Evolutionary conservation across 2,888 invertebrate species (phyloP), one percentile per base, ranked within the genome.

Genomic region (Drosophila meridiana): DNA sequence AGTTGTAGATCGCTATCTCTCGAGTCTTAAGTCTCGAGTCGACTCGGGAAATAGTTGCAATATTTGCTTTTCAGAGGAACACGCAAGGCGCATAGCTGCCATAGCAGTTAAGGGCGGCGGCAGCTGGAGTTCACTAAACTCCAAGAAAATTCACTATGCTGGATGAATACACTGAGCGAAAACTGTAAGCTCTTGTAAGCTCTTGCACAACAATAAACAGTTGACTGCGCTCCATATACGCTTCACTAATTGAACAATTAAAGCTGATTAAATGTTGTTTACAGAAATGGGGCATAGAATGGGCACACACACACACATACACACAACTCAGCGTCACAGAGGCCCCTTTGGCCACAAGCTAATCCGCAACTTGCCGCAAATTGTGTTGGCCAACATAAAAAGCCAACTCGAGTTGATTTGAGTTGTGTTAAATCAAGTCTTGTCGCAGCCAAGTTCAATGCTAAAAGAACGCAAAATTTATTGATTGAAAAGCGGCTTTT

Each of bases 171-270:
- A 28, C 36, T 64, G 69, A 30, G 42, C 34, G 28, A 36, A 48
- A 47, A 38, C 9, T 55, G 45, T 52, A 45, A 38, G 59, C 50
- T n/a, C n/a, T 32, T n/a, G 13, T 32, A 32, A 50, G 48, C 48
- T n/a, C 50, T 32, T 50, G 32, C 50, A 34, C 34, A 66, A 30
- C 30, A 52, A 32, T 47, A 55, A 38, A 38, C 38, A 53, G 67
- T 8, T 14, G 26, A 50, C 34, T 68, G 58, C 42, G 76, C 60
- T 72, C 68, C 62, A 80, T 77, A 80, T 66, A 64, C 57, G 50
- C 53, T 57, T 53, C 69, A 70, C 77, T 85, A 81, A 87, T 87
- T 87, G 81, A 87, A 83, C 81, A 87, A 85, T 85, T 85, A 80
- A 80, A 71, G 61, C 70, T 68, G 62, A 79, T 81, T 79, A 76